These are phyloP conservation scores for Himalopsyche anomala DNA, from an alignment of 2,888 invertebrate species.

Conservation along the genomic window DNA sequence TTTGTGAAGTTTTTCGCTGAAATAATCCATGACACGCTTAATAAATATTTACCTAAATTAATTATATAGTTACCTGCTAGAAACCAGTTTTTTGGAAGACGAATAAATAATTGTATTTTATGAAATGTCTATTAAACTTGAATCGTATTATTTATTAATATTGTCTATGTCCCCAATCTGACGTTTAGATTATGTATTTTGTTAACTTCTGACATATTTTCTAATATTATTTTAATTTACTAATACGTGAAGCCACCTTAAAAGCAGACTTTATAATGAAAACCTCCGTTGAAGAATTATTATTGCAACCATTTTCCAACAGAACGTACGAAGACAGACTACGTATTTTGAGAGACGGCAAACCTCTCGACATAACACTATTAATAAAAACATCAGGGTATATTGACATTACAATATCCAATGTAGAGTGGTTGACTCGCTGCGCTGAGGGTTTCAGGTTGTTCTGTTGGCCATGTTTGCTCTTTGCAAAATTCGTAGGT, in stretches of 20 bases:
- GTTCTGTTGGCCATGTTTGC: slow-evolving; percentile 5
- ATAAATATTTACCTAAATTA: too few species aligned
- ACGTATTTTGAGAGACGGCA: not conserved
- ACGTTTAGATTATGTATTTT: too few species aligned
- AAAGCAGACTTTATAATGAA: not conserved
- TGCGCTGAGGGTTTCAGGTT: not conserved
- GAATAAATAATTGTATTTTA: too few species aligned
- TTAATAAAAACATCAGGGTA: not conserved
- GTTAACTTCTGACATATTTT: not conserved
- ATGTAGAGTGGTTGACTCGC: not conserved
- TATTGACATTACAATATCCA: not conserved
- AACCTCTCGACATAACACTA: slow-evolving; percentile 1
- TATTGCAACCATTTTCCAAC: not conserved
- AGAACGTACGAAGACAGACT: not conserved
- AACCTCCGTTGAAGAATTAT: not conserved
- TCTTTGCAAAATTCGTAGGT: not conserved
- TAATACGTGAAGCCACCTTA: not conserved
- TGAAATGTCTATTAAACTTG: too few species aligned
- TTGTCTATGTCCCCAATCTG: too few species aligned
- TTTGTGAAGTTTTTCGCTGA: too few species aligned
- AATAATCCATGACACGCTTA: too few species aligned
- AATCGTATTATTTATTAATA: too few species aligned
- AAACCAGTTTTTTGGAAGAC: too few species aligned
- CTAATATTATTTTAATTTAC: not conserved
- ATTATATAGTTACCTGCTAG: too few species aligned